These are phyloP conservation scores for Agrochola circellaris DNA, from an alignment of 2,888 invertebrate genomes.

Conservation along the genomic window DNA sequence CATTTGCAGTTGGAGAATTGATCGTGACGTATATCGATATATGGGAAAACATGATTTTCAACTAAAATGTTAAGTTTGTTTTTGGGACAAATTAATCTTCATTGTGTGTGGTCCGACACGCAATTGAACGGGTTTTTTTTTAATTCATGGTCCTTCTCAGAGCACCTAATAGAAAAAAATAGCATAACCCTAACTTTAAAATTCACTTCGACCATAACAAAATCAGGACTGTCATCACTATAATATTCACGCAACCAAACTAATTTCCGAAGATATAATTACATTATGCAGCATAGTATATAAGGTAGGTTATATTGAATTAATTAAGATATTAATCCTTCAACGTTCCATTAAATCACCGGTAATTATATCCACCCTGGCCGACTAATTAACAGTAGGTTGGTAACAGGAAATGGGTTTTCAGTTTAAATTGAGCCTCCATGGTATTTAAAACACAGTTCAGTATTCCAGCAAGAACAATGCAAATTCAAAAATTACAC, in stretches of 20 bases:
- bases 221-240: not conserved
- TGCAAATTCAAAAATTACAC: not conserved
- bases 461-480: not conserved
- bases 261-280: slow-evolving; percentile 16
- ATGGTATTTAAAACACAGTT: not conserved
- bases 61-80: too few species aligned
- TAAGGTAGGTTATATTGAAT: slow-evolving; percentile 23
- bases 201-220: not conserved
- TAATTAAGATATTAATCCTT: slow-evolving; percentile 28
- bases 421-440: not conserved
- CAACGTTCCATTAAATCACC: slow-evolving; percentile 23
- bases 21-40: too few species aligned
- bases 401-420: slow-evolving; percentile 7
- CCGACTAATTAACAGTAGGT: slow-evolving; percentile 1
- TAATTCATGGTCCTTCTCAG: not conserved
- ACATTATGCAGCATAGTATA: not conserved
- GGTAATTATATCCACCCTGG: slow-evolving; percentile 9
- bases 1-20: too few species aligned
- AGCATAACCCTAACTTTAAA: not conserved
- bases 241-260: slow-evolving; percentile 23
- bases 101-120: too few species aligned
- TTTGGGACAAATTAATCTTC: too few species aligned
- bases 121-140: not conserved
- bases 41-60: too few species aligned
- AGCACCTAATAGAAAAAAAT: not conserved